phyloP scores from a whole-genome alignment of 2,113 vertebrate species.

The Eublepharis macularius region DNA sequence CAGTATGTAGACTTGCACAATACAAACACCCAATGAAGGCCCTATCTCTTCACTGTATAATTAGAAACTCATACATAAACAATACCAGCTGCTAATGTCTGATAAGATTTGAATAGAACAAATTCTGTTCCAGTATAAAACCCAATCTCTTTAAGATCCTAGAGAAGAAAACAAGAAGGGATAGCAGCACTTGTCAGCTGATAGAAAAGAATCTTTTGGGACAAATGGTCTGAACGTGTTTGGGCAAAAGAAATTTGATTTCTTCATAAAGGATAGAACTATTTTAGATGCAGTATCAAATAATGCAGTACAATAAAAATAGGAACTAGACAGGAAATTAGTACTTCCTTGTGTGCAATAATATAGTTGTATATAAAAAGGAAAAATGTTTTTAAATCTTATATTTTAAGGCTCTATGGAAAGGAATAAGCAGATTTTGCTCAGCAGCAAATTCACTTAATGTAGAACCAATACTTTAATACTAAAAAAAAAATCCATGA shows the following conservation, averaged over 20 bases:
- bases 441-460: not conserved
- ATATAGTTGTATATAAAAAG: not conserved
- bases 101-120: conserved; percentile 10
- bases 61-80: conserved; percentile 25
- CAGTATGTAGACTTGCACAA: not conserved
- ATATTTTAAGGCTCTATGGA: not conserved
- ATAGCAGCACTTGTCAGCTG: not conserved
- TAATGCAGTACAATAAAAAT: not conserved
- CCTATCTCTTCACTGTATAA: not conserved
- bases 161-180: not conserved
- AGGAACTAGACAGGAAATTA: not conserved
- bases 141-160: not conserved
- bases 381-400: not conserved
- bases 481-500: not conserved
- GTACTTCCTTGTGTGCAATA: not conserved
- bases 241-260: not conserved
- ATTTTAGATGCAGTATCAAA: not conserved
- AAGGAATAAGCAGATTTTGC: not conserved
- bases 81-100: conserved; percentile 10
- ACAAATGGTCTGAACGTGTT: not conserved
- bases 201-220: not conserved
- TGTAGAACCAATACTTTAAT: not conserved
- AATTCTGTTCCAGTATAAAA: not conserved
- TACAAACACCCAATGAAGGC: not conserved
- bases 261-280: not conserved